Percentiles rank a stretch among this genome's conserved stretches.
Conservation (phyloP, 2,113 vertebrate genomes). For the Limanda limanda region DNA sequence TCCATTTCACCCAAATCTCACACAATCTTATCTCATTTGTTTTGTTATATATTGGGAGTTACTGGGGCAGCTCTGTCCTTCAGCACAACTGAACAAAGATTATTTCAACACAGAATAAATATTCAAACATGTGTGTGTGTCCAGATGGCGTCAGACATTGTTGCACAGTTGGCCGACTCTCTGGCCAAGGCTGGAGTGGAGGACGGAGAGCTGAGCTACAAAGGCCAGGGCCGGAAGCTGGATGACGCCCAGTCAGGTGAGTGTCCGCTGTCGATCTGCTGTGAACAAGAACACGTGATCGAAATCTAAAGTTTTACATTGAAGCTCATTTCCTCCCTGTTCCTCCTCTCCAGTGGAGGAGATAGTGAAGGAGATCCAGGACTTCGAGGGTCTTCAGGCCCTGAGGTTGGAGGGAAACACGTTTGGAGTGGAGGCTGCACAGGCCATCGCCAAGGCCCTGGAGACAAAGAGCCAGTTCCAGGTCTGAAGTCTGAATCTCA, state of each 20-base stretch:
- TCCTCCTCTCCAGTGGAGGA: slow-evolving; percentile 81
- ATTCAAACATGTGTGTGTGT: slow-evolving; percentile 14
- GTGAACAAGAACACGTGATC: too few species aligned
- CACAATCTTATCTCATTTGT: too few species aligned
- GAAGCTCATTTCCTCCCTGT: neutral
- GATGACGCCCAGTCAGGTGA: slow-evolving; percentile 93
- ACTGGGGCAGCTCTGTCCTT: too few species aligned
- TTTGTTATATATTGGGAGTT: too few species aligned
- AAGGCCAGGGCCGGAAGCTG: slow-evolving; percentile 93
- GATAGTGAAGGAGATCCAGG: slow-evolving; percentile 91
- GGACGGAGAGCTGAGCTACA: slow-evolving; percentile 94
- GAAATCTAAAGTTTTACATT: too few species aligned
- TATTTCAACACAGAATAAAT: neutral
- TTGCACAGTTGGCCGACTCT: slow-evolving; percentile 89
- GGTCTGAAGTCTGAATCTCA: slow-evolving; percentile 76
- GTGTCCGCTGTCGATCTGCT: slow-evolving; percentile 26
- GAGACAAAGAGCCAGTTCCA: slow-evolving; percentile 91
- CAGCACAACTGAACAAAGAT: neutral
- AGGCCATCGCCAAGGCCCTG: slow-evolving; percentile 92
- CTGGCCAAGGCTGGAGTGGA: slow-evolving; percentile 92
- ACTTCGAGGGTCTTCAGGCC: slow-evolving; percentile 88
- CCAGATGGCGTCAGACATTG: slow-evolving; percentile 93
- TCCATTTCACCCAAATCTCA: too few species aligned
- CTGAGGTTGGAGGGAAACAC: slow-evolving; percentile 96
- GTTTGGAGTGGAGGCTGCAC: slow-evolving; percentile 92